Percentiles rank a stretch among this genome's conserved stretches.
phyloP scores from a whole-genome alignment of 1,140 invertebrate species.

The Drosophila gunungcola region DNA sequence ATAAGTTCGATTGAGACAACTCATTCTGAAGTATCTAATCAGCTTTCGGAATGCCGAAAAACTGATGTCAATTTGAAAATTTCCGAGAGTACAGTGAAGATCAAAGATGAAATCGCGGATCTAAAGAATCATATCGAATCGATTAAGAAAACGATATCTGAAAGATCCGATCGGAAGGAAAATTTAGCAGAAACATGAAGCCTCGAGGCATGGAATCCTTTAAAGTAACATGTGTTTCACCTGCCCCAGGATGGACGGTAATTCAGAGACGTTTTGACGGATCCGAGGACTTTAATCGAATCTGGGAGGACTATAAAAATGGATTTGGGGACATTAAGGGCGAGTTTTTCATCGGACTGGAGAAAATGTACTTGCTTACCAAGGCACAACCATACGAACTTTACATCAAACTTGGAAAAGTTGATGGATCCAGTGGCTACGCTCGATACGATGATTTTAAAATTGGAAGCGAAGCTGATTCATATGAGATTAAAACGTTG shows the following conservation, averaged over 20 bases:
- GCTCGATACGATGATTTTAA: constrained; percentile 88
- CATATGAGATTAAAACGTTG: constrained; percentile 87
- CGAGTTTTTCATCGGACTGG: constrained; percentile 55
- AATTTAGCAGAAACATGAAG: neutral
- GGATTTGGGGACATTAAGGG: constrained; percentile 51
- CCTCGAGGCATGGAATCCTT: constrained; percentile 4
- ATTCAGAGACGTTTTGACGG: constrained; percentile 48
- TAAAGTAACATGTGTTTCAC: constrained; percentile 23
- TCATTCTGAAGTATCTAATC: too few relatives aligned
- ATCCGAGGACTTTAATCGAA: constrained; percentile 35
- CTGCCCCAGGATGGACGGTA: constrained; percentile 43
- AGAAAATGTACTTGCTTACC: constrained; percentile 51
- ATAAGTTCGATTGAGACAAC: too few relatives aligned
- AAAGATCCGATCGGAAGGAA: too few relatives aligned
- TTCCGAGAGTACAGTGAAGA: too few relatives aligned
- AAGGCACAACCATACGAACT: constrained; percentile 29
- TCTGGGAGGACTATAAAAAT: constrained; percentile 41
- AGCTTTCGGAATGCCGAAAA: too few relatives aligned
- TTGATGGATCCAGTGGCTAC: constrained; percentile 85
- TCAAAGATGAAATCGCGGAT: too few relatives aligned
- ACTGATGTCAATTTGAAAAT: too few relatives aligned
- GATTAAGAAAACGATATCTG: too few relatives aligned
- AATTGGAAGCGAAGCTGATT: constrained; percentile 87
- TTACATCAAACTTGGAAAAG: constrained; percentile 88
- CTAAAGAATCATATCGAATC: too few relatives aligned